These are phyloP conservation scores for Peromyscus maniculatus DNA, from an alignment of 2,113 vertebrate genomes.

Conservation along the genomic window DNA sequence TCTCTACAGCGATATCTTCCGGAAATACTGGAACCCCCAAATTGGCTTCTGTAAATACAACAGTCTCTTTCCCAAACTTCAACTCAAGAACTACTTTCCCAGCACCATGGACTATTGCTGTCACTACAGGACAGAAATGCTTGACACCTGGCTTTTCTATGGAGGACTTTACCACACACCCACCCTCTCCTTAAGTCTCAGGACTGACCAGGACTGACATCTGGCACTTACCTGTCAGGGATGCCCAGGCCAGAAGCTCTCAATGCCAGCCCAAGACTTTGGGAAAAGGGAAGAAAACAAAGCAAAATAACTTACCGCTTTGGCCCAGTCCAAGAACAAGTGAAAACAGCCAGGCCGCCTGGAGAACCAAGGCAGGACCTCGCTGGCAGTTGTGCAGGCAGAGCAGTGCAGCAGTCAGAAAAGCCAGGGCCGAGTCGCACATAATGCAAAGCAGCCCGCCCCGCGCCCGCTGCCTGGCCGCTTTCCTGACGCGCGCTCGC, in stretches of 20 bases:
- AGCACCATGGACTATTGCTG: neutral
- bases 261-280: slow-evolving; percentile 40
- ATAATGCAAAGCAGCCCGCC: slow-evolving; percentile 81
- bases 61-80: neutral
- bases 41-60: neutral
- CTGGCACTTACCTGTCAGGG: slow-evolving; percentile 18
- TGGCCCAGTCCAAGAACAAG: slow-evolving; percentile 85
- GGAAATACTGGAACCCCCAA: neutral
- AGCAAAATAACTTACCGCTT: slow-evolving; percentile 85
- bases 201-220: neutral
- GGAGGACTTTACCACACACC: neutral
- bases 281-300: slow-evolving; percentile 50
- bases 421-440: slow-evolving; percentile 85
- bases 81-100: neutral
- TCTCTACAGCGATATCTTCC: neutral
- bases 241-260: neutral
- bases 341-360: slow-evolving; percentile 84
- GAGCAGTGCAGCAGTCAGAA: slow-evolving; percentile 81
- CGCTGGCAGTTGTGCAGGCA: slow-evolving; percentile 84
- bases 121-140: neutral
- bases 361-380: slow-evolving; percentile 83
- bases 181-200: neutral
- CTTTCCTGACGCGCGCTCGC: slow-evolving; percentile 47
- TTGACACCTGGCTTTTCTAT: slow-evolving; percentile 58
- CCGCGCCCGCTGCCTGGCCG: slow-evolving; percentile 61